Conservation (phyloP, 2,888 invertebrate genomes). For the Lathronympha strigana region DNA sequence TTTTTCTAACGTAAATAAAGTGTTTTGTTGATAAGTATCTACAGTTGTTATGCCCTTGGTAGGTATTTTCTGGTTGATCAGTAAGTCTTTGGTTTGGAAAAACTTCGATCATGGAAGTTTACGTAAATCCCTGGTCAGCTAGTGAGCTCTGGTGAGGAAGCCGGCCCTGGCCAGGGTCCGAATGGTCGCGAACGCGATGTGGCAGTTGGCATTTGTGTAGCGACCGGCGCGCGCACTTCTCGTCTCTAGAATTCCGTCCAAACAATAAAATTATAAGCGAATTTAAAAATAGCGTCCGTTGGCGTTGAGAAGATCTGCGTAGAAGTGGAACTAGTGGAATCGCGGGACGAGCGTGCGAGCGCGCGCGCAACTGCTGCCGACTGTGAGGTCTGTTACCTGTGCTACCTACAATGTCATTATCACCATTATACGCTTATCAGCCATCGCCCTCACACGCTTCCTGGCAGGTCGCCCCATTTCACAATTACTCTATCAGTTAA, state of each 20-base stretch:
- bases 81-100: not conserved
- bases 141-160: slow-evolving; percentile 1
- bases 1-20: too few relatives aligned
- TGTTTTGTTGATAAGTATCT: too few relatives aligned
- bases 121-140: not conserved
- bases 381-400: slow-evolving; percentile 79
- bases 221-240: slow-evolving; percentile 76
- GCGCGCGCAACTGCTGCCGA: slow-evolving; percentile 65
- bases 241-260: slow-evolving; percentile 75
- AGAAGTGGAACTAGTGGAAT: slow-evolving; percentile 66
- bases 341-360: slow-evolving; percentile 68
- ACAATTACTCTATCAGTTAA: not conserved
- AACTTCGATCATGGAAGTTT: not conserved
- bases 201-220: slow-evolving; percentile 71
- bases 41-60: not conserved
- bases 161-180: slow-evolving; percentile 44
- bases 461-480: slow-evolving; percentile 17
- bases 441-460: slow-evolving; percentile 52
- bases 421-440: slow-evolving; percentile 68
- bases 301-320: slow-evolving; percentile 60
- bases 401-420: slow-evolving; percentile 80
- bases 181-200: slow-evolving; percentile 50
- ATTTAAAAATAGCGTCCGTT: slow-evolving; percentile 73
- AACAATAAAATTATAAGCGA: slow-evolving; percentile 83
- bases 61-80: not conserved